Conservation (phyloP, 2,797 vertebrate species). For the Poeciliopsis turneri region DNA sequence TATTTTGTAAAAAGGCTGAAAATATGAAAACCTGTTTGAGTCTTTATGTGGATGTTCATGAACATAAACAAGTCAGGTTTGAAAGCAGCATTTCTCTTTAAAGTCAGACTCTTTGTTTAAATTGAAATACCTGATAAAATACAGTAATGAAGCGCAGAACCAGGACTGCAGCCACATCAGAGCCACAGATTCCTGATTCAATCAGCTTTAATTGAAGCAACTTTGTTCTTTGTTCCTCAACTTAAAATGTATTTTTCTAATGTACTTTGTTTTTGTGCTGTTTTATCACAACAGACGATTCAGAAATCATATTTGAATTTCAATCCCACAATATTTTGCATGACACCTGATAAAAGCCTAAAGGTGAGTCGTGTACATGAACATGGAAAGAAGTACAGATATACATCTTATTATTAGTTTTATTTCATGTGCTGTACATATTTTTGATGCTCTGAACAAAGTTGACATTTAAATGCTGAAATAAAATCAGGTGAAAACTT, state of each 20-base stretch:
- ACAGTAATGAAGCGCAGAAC: neutral
- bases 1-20: neutral
- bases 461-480: neutral
- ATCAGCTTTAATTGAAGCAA: neutral
- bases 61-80: neutral
- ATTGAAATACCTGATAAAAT: neutral
- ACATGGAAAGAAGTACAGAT: neutral
- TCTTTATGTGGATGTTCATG: neutral
- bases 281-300: neutral
- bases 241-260: neutral
- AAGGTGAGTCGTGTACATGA: neutral
- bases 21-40: neutral
- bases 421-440: too few species aligned
- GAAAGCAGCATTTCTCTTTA: neutral
- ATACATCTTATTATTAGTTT: neutral
- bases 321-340: neutral
- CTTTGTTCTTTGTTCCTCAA: neutral
- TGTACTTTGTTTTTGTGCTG: neutral
- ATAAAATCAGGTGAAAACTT: neutral
- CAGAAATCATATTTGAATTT: neutral
- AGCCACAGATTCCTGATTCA: neutral
- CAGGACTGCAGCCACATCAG: neutral
- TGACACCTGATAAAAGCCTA: neutral
- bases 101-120: neutral
- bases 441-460: neutral